phyloP scores from a whole-genome alignment of 2,113 vertebrate genomes.

The Mixornis gularis region DNA sequence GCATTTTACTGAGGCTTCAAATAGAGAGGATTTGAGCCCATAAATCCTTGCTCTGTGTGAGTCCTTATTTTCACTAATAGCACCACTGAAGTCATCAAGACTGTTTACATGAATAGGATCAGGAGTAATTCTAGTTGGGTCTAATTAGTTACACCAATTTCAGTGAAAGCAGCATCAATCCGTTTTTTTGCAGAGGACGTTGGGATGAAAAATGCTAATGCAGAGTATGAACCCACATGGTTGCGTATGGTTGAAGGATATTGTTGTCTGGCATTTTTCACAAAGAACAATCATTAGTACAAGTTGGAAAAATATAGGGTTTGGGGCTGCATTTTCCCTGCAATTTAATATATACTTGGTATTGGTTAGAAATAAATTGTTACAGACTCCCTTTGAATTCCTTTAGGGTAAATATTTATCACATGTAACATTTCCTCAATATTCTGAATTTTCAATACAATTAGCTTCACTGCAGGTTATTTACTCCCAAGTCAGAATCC shows the following conservation, averaged over 20 bases:
- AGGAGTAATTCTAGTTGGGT: conserved; percentile 49
- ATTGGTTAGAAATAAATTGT: conserved; percentile 61
- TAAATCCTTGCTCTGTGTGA: conserved; percentile 53
- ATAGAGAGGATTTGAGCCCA: conserved; percentile 29
- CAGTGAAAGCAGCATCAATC: conserved; percentile 38
- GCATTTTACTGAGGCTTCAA: conserved; percentile 34
- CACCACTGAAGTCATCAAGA: conserved; percentile 40
- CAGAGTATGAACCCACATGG: background rate
- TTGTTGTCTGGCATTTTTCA: conserved; percentile 56
- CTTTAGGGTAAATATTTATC: conserved; percentile 67
- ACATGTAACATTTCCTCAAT: conserved; percentile 64
- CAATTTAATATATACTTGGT: conserved; percentile 51
- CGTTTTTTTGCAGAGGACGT: background rate
- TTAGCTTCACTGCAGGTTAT: conserved; percentile 66
- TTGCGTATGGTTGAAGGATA: conserved; percentile 34
- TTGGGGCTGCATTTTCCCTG: conserved; percentile 45
- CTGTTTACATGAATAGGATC: conserved; percentile 57
- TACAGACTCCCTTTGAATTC: conserved; percentile 53
- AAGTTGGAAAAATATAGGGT: conserved; percentile 59
- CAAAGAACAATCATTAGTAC: conserved; percentile 39
- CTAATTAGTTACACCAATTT: conserved; percentile 53
- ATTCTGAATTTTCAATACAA: conserved; percentile 62
- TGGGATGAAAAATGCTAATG: background rate
- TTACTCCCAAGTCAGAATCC: conserved; percentile 63
- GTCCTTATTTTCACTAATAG: conserved; percentile 53